Conservation (phyloP, 2,797 vertebrate genomes). For the Carduelis carduelis region DNA sequence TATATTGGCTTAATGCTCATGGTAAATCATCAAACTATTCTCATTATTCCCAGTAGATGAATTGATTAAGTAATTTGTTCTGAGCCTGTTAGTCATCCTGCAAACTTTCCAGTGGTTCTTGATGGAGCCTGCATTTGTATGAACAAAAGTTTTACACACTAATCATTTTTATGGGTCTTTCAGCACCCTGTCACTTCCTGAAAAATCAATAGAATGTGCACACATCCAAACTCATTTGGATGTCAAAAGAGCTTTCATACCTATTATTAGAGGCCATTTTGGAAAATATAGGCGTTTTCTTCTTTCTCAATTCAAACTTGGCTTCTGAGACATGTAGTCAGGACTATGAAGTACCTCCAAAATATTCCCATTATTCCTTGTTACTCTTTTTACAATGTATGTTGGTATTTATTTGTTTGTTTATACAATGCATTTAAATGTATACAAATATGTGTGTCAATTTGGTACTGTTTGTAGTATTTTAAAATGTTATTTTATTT, state of each 20-base stretch:
- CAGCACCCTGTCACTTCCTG: not conserved
- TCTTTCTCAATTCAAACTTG: not conserved
- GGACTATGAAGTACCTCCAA: not conserved
- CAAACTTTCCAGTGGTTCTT: not conserved
- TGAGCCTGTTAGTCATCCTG: not conserved
- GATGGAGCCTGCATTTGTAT: not conserved
- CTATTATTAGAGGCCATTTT: not conserved
- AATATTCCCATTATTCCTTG: not conserved
- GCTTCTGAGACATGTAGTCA: not conserved
- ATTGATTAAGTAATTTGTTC: constrained; percentile 16
- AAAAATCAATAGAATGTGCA: constrained; percentile 25
- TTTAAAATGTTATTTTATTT: not conserved
- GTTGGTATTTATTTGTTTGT: not conserved
- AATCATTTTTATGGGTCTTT: constrained; percentile 51
- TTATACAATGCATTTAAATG: not conserved
- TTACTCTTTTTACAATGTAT: not conserved
- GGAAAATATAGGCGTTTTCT: not conserved
- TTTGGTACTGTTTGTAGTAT: not conserved
- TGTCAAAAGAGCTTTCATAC: constrained; percentile 1
- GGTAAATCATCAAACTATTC: not conserved
- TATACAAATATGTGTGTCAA: not conserved
- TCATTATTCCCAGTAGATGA: not conserved
- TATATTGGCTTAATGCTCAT: not conserved
- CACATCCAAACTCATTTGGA: not conserved
- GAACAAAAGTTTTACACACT: not conserved